Evolutionary conservation across 1,140 invertebrate genomes (phyloP), one percentile per base, ranked within the genome.

Genomic region (Anthonomus grandis): DNA sequence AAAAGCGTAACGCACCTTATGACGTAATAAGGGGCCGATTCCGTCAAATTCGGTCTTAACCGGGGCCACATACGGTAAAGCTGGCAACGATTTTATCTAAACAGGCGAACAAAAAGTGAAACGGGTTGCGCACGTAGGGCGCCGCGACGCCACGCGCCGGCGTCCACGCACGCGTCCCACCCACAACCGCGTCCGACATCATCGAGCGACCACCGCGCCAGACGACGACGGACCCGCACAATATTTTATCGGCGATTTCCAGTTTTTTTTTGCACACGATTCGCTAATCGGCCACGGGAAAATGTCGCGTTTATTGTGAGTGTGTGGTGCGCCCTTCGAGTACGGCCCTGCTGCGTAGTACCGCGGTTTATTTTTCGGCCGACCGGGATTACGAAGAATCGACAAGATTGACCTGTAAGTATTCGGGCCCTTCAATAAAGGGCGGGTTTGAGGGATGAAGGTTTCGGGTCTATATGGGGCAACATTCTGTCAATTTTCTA

Each of bases 341-440:
- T 37, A 53, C 39, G 4, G 13, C 3, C 13, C 22, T 10, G 39
- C 24, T 39, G 38, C 22, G 25, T 36, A 13, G n/a, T n/a, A 12
- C 27, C 21, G 49, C 8, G 6, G 22, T 39, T 51, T 38, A 24
- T 15, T 19, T 4, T 15, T 9, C 17, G 39, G 25, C 17, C 21
- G 8, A 17, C n/a, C 39, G n/a, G 4, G 13, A n/a, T n/a, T n/a
- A n/a, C n/a, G n/a, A n/a, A 31, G 45, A 44, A 17, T 21, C 39
- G 51, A 23, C 51, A 42, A 39, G 21, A 53, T 53, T 53, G 51
- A 44, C 21, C 51, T 45, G 51, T 53, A 53, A 53, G 51, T 53
- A 53, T 24, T 24, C 37, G 24, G 23, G 49, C 4, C 15, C n/a
- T 34, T 12, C 19, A 19, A 19, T 23, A 18, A 41, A 52, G 49